Evolutionary conservation across 2,113 vertebrate species (phyloP), one percentile per base, ranked within the genome.

Genomic region (Empidonax traillii): DNA sequence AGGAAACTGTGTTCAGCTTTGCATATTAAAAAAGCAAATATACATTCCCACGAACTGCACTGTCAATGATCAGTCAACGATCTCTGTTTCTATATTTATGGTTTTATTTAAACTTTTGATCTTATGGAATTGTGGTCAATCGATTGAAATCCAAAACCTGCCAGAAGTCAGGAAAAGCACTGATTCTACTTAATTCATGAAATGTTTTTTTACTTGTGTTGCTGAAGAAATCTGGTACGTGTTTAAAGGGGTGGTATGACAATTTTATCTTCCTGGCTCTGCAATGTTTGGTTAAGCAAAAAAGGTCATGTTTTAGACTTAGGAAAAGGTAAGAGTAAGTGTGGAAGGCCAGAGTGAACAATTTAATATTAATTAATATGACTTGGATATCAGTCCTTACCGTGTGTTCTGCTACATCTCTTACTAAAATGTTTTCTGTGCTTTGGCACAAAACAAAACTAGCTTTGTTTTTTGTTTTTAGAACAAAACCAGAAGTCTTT

Each of bases 81-180:
- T 12, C 58, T 52, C 2, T 25, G 11, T 8, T 21, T 84, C 47
- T 28, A 20, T 46, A 35, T 39, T 10, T 3, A 33, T n/a, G 87
- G 24, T 25, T 61, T 61, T 86, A 65, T 0, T 27, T 56, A 46
- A 73, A 35, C 6, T 28, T 69, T 47, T 59, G 28, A 18, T 53
- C n/a, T 35, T 49, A 39, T 0, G 2, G 3, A 78, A 58, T 1
- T 41, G 49, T 43, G 20, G 16, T 46, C 44, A 47, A 17, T 33
- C 33, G 14, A 35, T 68, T 82, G 37, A 81, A 75, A 85, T 53
- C 47, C 24, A 21, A 69, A 74, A 71, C 33, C 33, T 30, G 22
- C 10, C 2, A 37, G 24, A 47, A 68, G 14, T 33, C 43, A 55
- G 47, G 39, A 68, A 23, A 55, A 63, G 2, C 65, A 80, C 24